These are phyloP conservation scores for Cepaea nemoralis DNA, from an alignment of 1,140 invertebrate species.

Conservation along the genomic window DNA sequence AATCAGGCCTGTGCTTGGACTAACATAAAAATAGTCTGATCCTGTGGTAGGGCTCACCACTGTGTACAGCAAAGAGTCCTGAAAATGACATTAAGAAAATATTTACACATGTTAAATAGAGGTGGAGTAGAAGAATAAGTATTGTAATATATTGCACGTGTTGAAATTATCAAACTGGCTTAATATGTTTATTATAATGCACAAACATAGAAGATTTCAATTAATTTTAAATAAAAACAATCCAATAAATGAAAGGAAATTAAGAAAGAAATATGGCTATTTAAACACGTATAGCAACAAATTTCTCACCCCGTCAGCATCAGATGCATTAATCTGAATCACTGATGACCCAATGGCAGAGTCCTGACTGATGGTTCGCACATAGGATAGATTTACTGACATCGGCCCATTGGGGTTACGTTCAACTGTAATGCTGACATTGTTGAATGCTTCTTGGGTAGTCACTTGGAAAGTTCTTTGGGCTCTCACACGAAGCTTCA, in stretches of 20 bases:
- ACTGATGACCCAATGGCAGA: constrained; percentile 80
- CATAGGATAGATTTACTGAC: constrained; percentile 82
- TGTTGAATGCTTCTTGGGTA: constrained; percentile 75
- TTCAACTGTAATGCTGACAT: constrained; percentile 81
- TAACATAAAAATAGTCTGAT: constrained; percentile 54
- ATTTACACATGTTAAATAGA: too few relatives aligned
- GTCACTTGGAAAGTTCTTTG: constrained; percentile 48
- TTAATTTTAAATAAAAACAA: too few relatives aligned
- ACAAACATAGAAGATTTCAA: too few relatives aligned
- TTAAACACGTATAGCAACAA: too few relatives aligned
- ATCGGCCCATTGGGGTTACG: constrained; percentile 85
- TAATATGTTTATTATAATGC: too few relatives aligned
- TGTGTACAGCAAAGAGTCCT: constrained; percentile 53
- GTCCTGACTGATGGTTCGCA: constrained; percentile 86
- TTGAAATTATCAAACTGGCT: too few relatives aligned
- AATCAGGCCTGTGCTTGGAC: constrained; percentile 51
- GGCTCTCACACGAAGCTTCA: constrained; percentile 54
- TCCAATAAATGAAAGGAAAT: too few relatives aligned
- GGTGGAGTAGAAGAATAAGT: too few relatives aligned
- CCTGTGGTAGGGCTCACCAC: constrained; percentile 34
- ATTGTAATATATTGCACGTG: too few relatives aligned
- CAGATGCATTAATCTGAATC: constrained; percentile 78
- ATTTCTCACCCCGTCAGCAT: constrained; percentile 48
- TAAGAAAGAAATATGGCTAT: too few relatives aligned
- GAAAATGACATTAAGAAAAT: constrained; percentile 26